Base-by-base conservation (phyloP, 2,888 invertebrate genomes). In the Chrysodeixis includens region DNA sequence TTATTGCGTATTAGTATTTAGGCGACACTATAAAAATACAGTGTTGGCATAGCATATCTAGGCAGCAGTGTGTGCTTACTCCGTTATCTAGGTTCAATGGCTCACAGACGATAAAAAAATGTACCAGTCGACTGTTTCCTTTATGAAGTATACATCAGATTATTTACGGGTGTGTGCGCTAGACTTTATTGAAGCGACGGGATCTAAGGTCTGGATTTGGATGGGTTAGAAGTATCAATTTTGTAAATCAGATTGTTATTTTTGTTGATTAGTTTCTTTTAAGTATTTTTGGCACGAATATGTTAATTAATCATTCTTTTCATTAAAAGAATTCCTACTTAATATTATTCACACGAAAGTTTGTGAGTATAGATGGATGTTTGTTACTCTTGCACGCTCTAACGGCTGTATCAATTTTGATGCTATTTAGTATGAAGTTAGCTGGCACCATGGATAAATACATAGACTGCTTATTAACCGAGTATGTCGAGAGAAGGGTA, bases 21-120 rank as follows among this genome's bases (percentile, higher is more conserved):
- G 68, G 69, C 44, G 64, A 62, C 30, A 66, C 51, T 66, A 72
- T 71, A 81, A 78, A 74, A 79, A 64, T 66, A 66, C 18, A 22
- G 55, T 58, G 77, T 80, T 77, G 62, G 73, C 46, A 46, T 66
- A 76, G 66, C 40, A 40, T 77, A 80, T 77, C 83, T 82, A 81
- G 78, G 74, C 72, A 78, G 76, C 63, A 66, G 78, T 80, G 76
- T 68, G 54, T 71, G 68, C 66, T 57, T 22, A 52, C 51, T 49
- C 20, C 54, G 64, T 84, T 87, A 87, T 87, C 87, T 85, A 84
- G 84, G 87, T 86, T 87, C 87, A 87, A 78, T 71, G 87, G 63
- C 86, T 83, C 76, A 73, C 75, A 63, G 66, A 71, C 72, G 87
- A 88, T 88, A 88, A 88, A 88, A 86, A 88, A 86, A 75, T 63